phyloP scores from a whole-genome alignment of 2,888 invertebrate species.

The Masnerella sp. region DNA sequence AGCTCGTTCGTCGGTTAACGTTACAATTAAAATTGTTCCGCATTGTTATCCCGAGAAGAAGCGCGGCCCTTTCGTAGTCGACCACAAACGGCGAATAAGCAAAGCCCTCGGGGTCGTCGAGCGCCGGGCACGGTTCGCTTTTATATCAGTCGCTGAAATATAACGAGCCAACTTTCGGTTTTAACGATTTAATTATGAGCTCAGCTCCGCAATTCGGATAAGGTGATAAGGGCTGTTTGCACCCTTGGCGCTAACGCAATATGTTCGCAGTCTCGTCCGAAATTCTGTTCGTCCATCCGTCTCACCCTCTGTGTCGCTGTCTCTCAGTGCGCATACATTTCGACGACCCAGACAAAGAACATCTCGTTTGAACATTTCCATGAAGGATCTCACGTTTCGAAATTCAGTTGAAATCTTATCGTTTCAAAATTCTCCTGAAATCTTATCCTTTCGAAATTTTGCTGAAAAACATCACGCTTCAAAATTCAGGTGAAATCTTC shows the following conservation, averaged over 20 bases:
- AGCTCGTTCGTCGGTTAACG: conserved; percentile 32
- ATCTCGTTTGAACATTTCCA: too few species aligned
- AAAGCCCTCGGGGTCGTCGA: conserved; percentile 43
- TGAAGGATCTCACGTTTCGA: too few species aligned
- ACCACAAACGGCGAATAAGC: conserved; percentile 37
- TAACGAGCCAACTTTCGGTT: conserved; percentile 69
- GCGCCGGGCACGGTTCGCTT: conserved; percentile 27
- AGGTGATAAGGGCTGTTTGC: conserved; percentile 70
- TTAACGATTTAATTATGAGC: conserved; percentile 75
- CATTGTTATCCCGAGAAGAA: conserved; percentile 53
- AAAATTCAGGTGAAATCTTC: too few species aligned
- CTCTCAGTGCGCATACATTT: conserved; percentile 54
- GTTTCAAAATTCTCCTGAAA: too few species aligned
- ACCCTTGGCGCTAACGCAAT: conserved; percentile 75
- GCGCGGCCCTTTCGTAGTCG: conserved; percentile 14
- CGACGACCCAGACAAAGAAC: too few species aligned
- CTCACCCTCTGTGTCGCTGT: conserved; percentile 41
- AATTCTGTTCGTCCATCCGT: conserved; percentile 53
- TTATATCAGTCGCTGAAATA: conserved; percentile 54
- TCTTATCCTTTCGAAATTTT: too few species aligned
- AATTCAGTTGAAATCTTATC: too few species aligned
- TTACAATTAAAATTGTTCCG: conserved; percentile 44
- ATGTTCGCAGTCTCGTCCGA: conserved; percentile 64
- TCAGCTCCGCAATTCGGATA: conserved; percentile 63
- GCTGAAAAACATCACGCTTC: too few species aligned